Percentiles rank a stretch among this genome's conserved stretches.
Conservation (phyloP, 2,113 vertebrate genomes). For the Boulengeromyrus knoepffleri region DNA sequence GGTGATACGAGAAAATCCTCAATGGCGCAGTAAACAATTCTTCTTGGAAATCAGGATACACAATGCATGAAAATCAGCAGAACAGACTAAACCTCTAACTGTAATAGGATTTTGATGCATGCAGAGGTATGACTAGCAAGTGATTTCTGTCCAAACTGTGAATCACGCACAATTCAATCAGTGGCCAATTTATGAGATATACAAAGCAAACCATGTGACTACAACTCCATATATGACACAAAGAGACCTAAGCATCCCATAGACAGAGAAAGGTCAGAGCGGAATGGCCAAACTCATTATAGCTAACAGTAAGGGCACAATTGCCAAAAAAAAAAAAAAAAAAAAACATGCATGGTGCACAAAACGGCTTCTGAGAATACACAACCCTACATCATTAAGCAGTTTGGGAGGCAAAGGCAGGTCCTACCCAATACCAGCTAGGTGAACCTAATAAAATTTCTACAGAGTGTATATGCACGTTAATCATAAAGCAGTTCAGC, state of each 20-base stretch:
- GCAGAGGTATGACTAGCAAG: background rate
- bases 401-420: background rate
- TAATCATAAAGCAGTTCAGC: background rate
- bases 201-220: background rate
- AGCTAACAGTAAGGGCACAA: background rate
- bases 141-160: background rate
- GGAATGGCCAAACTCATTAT: background rate
- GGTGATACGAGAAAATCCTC: background rate
- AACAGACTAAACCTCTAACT: background rate
- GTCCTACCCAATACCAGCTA: background rate
- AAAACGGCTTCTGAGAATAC: background rate
- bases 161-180: background rate
- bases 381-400: background rate
- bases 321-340: background rate
- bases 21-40: background rate
- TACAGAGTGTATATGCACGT: background rate
- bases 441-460: background rate
- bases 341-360: background rate
- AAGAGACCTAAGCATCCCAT: background rate
- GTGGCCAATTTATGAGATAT: background rate
- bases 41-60: background rate
- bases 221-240: background rate
- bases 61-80: background rate
- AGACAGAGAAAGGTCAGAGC: background rate
- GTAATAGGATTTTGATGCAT: background rate